phyloP scores from a whole-genome alignment of 2,113 vertebrate species.

The Paracanthobrama guichenoti region DNA sequence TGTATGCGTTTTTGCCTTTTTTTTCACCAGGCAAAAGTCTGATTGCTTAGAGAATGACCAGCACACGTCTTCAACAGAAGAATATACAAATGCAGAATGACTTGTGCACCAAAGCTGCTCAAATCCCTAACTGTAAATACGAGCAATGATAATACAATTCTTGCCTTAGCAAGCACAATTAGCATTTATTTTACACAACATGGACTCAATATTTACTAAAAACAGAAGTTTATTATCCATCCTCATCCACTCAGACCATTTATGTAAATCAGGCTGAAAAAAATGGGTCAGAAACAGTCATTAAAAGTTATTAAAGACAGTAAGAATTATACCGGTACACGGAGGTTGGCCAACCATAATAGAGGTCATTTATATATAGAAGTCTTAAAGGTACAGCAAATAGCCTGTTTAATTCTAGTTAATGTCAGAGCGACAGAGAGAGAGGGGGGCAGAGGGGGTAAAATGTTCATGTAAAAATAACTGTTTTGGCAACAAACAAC shows the following conservation, averaged over 20 bases:
- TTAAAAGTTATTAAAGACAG: conserved; percentile 31
- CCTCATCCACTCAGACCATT: background rate
- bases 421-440: background rate
- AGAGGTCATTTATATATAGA: conserved; percentile 26
- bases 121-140: background rate
- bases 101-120: background rate
- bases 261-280: conserved; percentile 1
- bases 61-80: background rate
- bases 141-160: background rate
- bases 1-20: background rate
- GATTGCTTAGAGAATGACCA: too few species aligned
- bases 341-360: background rate
- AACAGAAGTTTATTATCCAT: background rate
- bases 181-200: background rate
- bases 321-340: background rate
- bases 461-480: background rate
- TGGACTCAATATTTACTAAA: conserved; percentile 7
- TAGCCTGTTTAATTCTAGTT: background rate
- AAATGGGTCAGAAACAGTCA: conserved; percentile 19
- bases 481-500: background rate
- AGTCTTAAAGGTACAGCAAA: background rate
- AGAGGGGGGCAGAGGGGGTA: background rate
- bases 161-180: background rate
- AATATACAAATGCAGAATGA: background rate
- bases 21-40: background rate